phyloP scores from a whole-genome alignment of 30 jellyfish, hydroid and myxozoan genomes.

The Haliclystus octoradiatus region DNA sequence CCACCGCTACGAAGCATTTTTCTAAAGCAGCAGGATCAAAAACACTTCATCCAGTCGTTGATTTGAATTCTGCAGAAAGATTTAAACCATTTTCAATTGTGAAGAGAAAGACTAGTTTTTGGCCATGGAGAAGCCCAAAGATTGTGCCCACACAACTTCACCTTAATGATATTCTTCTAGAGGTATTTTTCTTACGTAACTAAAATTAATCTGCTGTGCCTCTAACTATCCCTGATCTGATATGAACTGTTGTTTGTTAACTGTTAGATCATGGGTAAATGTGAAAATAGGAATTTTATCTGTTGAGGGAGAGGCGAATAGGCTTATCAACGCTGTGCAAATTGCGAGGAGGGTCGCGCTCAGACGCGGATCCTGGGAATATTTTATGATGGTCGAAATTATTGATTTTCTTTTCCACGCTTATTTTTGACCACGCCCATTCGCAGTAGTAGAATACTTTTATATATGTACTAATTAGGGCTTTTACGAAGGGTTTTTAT shows the following conservation, averaged over 20 bases:
- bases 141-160: conserved; percentile 53
- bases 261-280: no score
- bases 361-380: no score
- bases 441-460: no score
- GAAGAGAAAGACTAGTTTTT: conserved; percentile 41
- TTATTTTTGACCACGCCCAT: no score
- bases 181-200: conserved; percentile 15
- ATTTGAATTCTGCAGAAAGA: conserved; percentile 70
- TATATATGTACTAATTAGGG: no score
- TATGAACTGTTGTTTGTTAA: no score
- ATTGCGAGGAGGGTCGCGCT: no score
- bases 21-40: conserved; percentile 57
- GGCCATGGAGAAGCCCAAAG: conserved; percentile 87
- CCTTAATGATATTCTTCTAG: conserved; percentile 37
- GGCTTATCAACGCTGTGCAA: no score
- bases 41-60: conserved; percentile 55
- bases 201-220: neutral
- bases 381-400: no score
- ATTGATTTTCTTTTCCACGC: no score
- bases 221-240: neutral
- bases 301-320: conserved; percentile 3
- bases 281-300: no score
- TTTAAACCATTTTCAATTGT: conserved; percentile 44
- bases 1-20: conserved; percentile 65
- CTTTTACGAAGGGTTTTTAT: no score